Percentiles rank a stretch among this genome's conserved stretches.
Conservation (phyloP, 2,113 vertebrate species). For the Turdus rufiventris region DNA sequence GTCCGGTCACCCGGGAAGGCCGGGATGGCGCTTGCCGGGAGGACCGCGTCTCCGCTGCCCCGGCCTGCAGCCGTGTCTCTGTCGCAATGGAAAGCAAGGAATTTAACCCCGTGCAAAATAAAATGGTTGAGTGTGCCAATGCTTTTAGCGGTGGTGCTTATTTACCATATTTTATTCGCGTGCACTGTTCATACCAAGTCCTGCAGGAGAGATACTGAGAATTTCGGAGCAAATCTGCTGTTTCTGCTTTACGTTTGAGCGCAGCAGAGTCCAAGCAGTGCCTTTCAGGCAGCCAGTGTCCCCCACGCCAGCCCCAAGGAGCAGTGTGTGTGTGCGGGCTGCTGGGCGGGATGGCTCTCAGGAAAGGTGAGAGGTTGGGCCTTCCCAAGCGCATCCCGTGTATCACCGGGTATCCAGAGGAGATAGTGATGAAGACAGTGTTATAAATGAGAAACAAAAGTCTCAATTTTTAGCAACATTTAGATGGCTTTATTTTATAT, state of each 20-base stretch:
- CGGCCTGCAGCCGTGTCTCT: accelerated
- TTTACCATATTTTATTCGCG: accelerated
- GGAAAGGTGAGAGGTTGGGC: not conserved
- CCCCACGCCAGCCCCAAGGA: accelerated
- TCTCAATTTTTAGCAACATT: too few species aligned
- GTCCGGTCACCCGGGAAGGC: not conserved
- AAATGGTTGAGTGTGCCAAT: not conserved
- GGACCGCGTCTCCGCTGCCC: not conserved
- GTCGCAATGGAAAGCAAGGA: not conserved
- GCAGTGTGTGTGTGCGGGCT: accelerated
- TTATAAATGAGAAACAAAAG: too few species aligned
- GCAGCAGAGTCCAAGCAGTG: not conserved
- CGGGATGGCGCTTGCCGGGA: too few species aligned
- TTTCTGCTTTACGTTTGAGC: not conserved
- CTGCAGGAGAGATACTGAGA: not conserved
- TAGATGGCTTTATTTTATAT: too few species aligned
- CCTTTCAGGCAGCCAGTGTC: not conserved
- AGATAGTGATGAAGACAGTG: not conserved
- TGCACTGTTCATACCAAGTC: not conserved
- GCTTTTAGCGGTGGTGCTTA: not conserved
- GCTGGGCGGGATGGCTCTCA: not conserved
- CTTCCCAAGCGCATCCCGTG: accelerated
- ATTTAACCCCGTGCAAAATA: not conserved
- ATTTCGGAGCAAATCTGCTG: not conserved
- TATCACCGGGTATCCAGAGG: not conserved